Percentiles rank a stretch among this genome's conserved stretches.
Evolutionary conservation across 2,888 invertebrate species (phyloP).

Genomic region (Leucozona laternaria): DNA sequence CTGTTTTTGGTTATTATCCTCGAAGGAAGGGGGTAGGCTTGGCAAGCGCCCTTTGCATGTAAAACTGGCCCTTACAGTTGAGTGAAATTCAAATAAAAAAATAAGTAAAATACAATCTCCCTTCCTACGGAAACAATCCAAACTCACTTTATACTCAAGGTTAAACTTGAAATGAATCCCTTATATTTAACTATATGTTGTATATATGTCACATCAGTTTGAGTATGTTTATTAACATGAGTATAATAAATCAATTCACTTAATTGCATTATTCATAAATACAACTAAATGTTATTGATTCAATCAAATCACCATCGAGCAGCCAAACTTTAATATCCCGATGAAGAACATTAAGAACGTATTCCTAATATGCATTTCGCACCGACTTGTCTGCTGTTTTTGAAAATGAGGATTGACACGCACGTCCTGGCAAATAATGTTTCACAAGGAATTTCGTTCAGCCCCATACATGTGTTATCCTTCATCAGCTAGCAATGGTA

Average conservation of each 20-base stretch:
- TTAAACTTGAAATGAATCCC: not conserved
- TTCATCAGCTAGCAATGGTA: slow-evolving; percentile 36
- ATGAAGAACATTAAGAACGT: slow-evolving; percentile 43
- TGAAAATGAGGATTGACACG: slow-evolving; percentile 65
- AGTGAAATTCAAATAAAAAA: too few species aligned
- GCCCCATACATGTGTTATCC: slow-evolving; percentile 58
- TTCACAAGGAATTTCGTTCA: slow-evolving; percentile 45
- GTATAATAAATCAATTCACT: slow-evolving; percentile 49
- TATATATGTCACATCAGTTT: slow-evolving; percentile 9
- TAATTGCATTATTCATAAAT: slow-evolving; percentile 43
- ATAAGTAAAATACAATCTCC: too few species aligned
- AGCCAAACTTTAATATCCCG: slow-evolving; percentile 38
- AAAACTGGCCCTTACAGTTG: too few species aligned
- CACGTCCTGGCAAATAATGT: slow-evolving; percentile 38
- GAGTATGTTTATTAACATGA: slow-evolving; percentile 25
- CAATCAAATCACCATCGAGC: slow-evolving; percentile 54
- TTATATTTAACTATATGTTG: not conserved
- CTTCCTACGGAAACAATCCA: too few species aligned
- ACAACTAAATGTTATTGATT: slow-evolving; percentile 65
- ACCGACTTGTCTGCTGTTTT: slow-evolving; percentile 14
- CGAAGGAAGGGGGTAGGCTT: too few species aligned
- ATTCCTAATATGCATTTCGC: slow-evolving; percentile 42
- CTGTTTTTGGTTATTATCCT: too few species aligned
- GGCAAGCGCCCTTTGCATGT: too few species aligned
- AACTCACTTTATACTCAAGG: not conserved